Percentiles rank a stretch among this genome's conserved stretches.
Conservation (phyloP, 1,140 invertebrate species). For the Trichonephila clavata region DNA sequence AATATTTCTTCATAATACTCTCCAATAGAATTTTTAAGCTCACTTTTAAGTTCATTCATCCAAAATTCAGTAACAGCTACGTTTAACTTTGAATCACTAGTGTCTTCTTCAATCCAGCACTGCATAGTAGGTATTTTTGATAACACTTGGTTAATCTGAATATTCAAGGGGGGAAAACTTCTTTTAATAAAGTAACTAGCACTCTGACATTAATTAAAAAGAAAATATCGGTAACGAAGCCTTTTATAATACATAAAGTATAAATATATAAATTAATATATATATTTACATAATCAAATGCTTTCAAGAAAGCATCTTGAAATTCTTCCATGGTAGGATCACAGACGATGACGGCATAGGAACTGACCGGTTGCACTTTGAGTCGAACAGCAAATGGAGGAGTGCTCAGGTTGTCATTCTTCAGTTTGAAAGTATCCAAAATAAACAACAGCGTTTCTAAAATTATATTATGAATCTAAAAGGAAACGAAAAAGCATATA, state of each 20-base stretch:
- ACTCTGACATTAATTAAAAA: too few species aligned
- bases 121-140: conserved; percentile 53
- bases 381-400: conserved; percentile 29
- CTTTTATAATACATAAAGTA: too few species aligned
- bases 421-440: conserved; percentile 31
- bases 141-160: conserved; percentile 66
- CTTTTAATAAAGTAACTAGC: not conserved
- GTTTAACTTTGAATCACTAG: conserved; percentile 25
- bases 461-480: conserved; percentile 50
- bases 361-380: not conserved
- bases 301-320: conserved; percentile 38
- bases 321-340: conserved; percentile 56
- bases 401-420: not conserved
- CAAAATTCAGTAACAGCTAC: conserved; percentile 61
- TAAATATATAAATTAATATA: not conserved
- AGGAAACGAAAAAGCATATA: not conserved
- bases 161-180: not conserved
- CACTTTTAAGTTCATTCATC: conserved; percentile 23
- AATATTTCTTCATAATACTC: conserved; percentile 46
- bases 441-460: conserved; percentile 50
- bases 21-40: conserved; percentile 12
- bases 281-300: conserved; percentile 30
- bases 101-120: conserved; percentile 60
- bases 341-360: conserved; percentile 16
- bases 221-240: too few species aligned